A percentile compares a stretch with the other conserved stretches of the same genome.
These are phyloP conservation scores for Hydrophis major DNA, from an alignment of 2,797 vertebrate genomes.

Conservation along the genomic window DNA sequence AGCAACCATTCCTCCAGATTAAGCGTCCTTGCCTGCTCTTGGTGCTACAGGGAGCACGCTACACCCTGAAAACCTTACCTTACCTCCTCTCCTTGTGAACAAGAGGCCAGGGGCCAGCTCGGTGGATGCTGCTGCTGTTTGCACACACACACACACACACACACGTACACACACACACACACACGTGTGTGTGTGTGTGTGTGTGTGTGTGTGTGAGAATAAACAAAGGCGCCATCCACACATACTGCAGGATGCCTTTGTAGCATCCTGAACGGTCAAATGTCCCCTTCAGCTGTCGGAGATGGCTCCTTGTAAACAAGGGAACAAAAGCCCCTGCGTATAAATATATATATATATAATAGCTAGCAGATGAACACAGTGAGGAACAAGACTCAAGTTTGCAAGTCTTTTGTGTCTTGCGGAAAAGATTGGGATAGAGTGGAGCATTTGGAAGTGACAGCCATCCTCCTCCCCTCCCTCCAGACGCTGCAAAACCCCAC, in stretches of 20 bases:
- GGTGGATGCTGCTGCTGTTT: neutral
- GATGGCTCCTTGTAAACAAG: neutral
- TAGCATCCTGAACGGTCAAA: neutral
- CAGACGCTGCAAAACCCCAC: neutral
- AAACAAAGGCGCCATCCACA: neutral
- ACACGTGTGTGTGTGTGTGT: too few species aligned
- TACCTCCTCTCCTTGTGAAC: neutral
- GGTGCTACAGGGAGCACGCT: conserved; percentile 77
- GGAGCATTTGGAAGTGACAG: neutral
- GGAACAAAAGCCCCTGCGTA: neutral
- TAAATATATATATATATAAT: too few species aligned
- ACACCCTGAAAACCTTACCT: conserved; percentile 70
- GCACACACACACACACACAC: neutral
- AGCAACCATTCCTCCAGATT: conserved; percentile 95
- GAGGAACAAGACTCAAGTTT: neutral
- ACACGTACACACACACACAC: neutral
- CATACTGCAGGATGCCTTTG: neutral
- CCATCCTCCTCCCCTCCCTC: neutral
- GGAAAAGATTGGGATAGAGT: neutral
- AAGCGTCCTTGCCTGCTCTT: conserved; percentile 76
- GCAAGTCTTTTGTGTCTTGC: neutral
- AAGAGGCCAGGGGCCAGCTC: neutral
- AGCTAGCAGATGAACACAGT: neutral
- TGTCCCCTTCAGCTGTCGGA: neutral
- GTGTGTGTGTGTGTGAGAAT: too few species aligned